These are phyloP conservation scores for Oncorhynchus tshawytscha DNA, from an alignment of 2,113 vertebrate species.

Conservation along the genomic window DNA sequence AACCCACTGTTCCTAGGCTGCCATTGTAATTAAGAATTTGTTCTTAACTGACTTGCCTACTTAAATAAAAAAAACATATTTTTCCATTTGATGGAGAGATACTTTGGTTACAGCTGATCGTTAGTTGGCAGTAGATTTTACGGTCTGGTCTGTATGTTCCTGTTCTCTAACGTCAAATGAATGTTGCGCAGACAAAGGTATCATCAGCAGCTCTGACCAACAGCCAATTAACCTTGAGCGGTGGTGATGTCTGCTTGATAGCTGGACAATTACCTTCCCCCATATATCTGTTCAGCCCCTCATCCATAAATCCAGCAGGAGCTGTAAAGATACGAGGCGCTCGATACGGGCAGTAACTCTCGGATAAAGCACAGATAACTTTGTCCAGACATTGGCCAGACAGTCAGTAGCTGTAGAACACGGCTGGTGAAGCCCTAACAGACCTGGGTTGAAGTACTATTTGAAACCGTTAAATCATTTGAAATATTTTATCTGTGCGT, in stretches of 20 bases:
- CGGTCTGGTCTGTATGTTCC: neutral
- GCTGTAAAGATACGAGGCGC: neutral
- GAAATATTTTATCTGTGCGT: too few species aligned
- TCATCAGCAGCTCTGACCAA: slow-evolving; percentile 11
- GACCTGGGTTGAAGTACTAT: too few species aligned
- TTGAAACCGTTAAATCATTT: too few species aligned
- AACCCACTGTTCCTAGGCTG: too few species aligned
- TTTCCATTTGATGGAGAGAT: neutral
- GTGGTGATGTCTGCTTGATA: neutral
- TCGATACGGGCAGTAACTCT: slow-evolving; percentile 2
- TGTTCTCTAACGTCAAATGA: neutral
- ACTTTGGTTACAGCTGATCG: neutral
- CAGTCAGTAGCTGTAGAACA: too few species aligned
- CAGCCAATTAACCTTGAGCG: slow-evolving; percentile 3
- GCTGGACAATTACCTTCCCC: neutral
- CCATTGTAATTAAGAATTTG: too few species aligned
- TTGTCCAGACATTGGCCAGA: neutral
- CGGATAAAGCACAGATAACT: too few species aligned
- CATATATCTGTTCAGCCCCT: neutral
- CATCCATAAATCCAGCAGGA: slow-evolving; percentile 4
- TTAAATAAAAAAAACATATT: too few species aligned
- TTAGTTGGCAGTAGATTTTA: neutral
- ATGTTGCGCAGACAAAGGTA: neutral
- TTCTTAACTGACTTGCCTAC: too few species aligned
- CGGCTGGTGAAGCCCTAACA: too few species aligned